Evolutionary conservation across 2,797 vertebrate genomes (phyloP), one percentile per base, ranked within the genome.

Genomic region (Artibeus lituratus): DNA sequence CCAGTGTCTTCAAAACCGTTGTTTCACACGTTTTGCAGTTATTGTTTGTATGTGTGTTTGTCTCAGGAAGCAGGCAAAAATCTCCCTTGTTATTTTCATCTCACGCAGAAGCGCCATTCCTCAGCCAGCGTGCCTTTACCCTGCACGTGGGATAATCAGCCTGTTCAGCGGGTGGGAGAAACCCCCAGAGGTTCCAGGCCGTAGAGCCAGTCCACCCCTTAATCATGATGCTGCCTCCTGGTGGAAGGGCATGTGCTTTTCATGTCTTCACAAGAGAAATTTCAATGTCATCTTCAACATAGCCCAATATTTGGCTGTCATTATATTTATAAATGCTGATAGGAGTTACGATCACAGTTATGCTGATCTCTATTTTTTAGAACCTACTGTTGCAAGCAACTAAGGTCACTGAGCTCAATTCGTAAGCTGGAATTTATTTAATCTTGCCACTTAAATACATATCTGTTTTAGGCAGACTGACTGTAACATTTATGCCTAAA

Each of bases 311-410:
- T 91, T 53, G n/a, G 29, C 65, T 62, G 12, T 93, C 78, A 72
- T 93, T 95, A 47, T 57, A 57, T 57, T 57, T 57, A 24, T 53
- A 83, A 88, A 82, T 83, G 53, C 78, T 93, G 80, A 65, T 57
- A 73, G 70, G n/a, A 91, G 73, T 89, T 91, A 87, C 35, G 87
- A 62, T 94, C 18, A 10, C 83, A 95, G 42, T 96, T 96, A 95
- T 77, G 62, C 42, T 86, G 55, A 95, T 86, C 53, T 95, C 86
- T 24, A 21, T 81, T 62, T 62, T 96, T 95, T 91, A 81, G 67
- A 74, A 44, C 49, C 82, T 76, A 77, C 67, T 53, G 65, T 62
- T 76, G 39, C 11, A 87, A 91, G 65, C 89, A 82, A 80, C 94
- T 94, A 95, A 42, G 80, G 67, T 72, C 92, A 87, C 87, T 84